phyloP scores from a whole-genome alignment of 2,888 invertebrate species.

The Neoitamus cyanurus region DNA sequence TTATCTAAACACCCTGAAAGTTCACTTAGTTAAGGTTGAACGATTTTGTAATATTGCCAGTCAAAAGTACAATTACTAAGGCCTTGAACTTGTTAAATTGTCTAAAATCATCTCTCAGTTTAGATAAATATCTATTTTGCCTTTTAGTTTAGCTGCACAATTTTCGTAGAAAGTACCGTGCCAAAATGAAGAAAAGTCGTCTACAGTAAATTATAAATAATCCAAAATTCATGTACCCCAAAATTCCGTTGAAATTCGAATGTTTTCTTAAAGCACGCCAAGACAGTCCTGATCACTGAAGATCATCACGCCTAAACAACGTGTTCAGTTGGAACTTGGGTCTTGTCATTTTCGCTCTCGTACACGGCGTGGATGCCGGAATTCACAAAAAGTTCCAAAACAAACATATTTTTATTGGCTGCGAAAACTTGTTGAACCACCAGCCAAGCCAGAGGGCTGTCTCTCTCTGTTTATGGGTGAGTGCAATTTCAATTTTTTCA shows the following conservation, averaged over 20 bases:
- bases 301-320: background rate
- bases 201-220: too few species aligned
- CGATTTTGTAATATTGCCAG: too few species aligned
- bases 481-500: background rate
- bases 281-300: background rate
- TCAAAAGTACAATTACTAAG: too few species aligned
- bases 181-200: too few species aligned
- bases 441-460: background rate
- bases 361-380: background rate
- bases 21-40: too few species aligned
- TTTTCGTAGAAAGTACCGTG: too few species aligned
- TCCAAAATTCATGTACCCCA: background rate
- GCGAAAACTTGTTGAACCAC: background rate
- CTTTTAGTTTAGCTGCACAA: too few species aligned
- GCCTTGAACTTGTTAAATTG: too few species aligned
- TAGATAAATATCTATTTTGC: too few species aligned
- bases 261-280: background rate
- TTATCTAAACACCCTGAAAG: too few species aligned
- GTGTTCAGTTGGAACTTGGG: background rate
- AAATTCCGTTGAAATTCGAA: background rate
- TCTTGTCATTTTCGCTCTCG: background rate
- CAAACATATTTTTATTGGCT: background rate
- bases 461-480: background rate
- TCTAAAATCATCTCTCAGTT: too few species aligned
- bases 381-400: conserved; percentile 1